A percentile compares a stretch with the other conserved stretches of the same genome.
Evolutionary conservation across 2,113 vertebrate species (phyloP).

Genomic region (Porphyrio hochstetteri): DNA sequence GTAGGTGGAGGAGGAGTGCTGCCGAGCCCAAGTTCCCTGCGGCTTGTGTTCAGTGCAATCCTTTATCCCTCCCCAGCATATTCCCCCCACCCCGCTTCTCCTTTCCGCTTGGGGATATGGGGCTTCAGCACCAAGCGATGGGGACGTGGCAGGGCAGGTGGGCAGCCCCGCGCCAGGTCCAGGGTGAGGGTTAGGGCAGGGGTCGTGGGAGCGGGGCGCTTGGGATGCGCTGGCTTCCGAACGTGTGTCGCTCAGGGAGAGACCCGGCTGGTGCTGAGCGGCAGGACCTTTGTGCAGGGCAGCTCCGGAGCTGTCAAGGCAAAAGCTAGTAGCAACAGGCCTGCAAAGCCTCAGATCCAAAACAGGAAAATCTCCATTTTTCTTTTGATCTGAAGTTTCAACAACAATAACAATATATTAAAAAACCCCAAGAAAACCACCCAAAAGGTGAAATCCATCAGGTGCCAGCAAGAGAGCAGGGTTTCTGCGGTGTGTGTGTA

Average conservation of each 20-base stretch:
- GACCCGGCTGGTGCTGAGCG: not conserved
- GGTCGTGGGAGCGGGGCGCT: not conserved
- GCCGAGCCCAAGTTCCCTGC: constrained; percentile 27
- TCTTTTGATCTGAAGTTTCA: constrained; percentile 58
- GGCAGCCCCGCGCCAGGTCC: not conserved
- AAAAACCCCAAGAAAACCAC: not conserved
- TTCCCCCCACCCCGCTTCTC: not conserved
- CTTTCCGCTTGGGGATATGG: accelerated
- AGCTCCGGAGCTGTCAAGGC: not conserved
- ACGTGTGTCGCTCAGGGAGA: not conserved
- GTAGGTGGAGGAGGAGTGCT: constrained; percentile 15
- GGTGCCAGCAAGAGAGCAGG: constrained; percentile 39
- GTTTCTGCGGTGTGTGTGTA: constrained; percentile 18
- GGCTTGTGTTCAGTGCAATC: not conserved
- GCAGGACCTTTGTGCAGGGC: not conserved
- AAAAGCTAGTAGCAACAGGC: constrained; percentile 63
- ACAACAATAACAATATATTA: not conserved
- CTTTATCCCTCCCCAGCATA: not conserved
- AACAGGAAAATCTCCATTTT: constrained; percentile 62
- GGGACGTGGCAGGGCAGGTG: constrained; percentile 3
- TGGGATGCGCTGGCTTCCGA: not conserved
- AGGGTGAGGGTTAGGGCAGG: not conserved
- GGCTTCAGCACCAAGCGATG: not conserved
- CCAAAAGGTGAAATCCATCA: constrained; percentile 40
- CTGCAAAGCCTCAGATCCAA: not conserved